Evolutionary conservation across 2,888 invertebrate genomes (phyloP), one percentile per base, ranked within the genome.

Genomic region (Teinopalpus imperialis): DNA sequence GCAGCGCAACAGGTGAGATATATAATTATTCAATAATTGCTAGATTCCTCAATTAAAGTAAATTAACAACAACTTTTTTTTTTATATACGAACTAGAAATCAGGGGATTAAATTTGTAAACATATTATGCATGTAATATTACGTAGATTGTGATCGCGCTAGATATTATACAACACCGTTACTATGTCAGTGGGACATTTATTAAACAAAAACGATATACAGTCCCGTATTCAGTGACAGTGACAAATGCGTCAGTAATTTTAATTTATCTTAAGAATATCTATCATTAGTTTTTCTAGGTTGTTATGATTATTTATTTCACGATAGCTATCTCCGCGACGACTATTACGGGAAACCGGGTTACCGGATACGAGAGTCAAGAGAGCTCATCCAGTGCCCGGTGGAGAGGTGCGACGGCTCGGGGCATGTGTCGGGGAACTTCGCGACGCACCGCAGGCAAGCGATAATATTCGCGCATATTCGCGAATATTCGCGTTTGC

Each of bases 361-460:
- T 66, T 79, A 68, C 80, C 90, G 92, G 77, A 89, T 91, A 69
- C 91, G 92, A 74, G 93, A 93, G 75, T 90, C 91, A 56, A 92
- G 92, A 89, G 94, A 93, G 89, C 91, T 94, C 77, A 91, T 94
- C 80, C 94, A 94, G 88, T 95, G 95, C 76, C 95, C 95, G 54
- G 94, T 94, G 63, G 89, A 90, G 73, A 90, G 90, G 90, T 96
- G 95, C 90, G 95, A 95, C 90, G 95, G 95, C 66, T 92, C 94
- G 86, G 96, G 96, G 72, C 96, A 96, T 90, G 91, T 95, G 76
- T 95, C 95, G 67, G 95, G 95, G 73, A 95, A 94, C 92, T 96
- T 95, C 92, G 93, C 95, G 66, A 94, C 95, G 62, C 96, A 96
- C 89, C 93, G 96, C 90, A 96, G 93, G 93, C 93, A 93, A 92